A percentile compares a stretch with the other conserved stretches of the same genome.
Conservation (phyloP, 30 jellyfish, hydroid and myxozoan species). For the Hydractinia symbiolongicarpus region DNA sequence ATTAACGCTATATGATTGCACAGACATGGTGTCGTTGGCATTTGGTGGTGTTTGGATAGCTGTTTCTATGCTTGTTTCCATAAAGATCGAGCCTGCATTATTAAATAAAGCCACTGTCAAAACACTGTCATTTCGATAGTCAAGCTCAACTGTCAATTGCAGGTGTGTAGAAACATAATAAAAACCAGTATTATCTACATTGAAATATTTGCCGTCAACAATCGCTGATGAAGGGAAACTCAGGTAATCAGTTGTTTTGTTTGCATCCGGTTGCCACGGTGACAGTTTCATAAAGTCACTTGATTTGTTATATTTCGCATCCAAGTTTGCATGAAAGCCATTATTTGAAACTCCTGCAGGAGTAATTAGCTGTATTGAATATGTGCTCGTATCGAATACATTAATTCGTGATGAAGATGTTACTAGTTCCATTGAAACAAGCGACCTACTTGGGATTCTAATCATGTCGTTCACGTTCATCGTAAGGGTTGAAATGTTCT, state of each 20-base stretch:
- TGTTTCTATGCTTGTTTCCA: background rate
- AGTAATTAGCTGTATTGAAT: slow-evolving; percentile 5
- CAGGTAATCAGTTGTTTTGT: background rate
- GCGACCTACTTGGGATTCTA: background rate
- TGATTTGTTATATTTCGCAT: background rate
- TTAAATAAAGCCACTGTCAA: background rate
- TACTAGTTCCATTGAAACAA: background rate
- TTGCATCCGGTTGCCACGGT: background rate
- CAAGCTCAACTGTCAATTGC: background rate
- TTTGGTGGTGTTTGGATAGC: background rate
- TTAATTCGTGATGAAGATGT: slow-evolving; percentile 8
- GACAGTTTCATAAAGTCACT: background rate
- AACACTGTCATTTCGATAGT: slow-evolving; percentile 4
- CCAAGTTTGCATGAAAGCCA: slow-evolving; percentile 23
- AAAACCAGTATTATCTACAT: background rate
- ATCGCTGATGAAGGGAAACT: slow-evolving; percentile 7
- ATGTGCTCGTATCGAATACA: slow-evolving; percentile 3
- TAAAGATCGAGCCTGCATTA: background rate
- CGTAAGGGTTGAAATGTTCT: slow-evolving; percentile 6
- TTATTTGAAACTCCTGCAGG: slow-evolving; percentile 5
- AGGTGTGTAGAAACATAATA: slow-evolving; percentile 21
- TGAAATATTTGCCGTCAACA: slow-evolving; percentile 18
- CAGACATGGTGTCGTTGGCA: background rate
- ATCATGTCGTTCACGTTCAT: slow-evolving; percentile 19
- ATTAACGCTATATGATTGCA: slow-evolving; percentile 1